These are phyloP conservation scores for Homarus gammarus DNA, from an alignment of 2,888 invertebrate species.

Conservation along the genomic window DNA sequence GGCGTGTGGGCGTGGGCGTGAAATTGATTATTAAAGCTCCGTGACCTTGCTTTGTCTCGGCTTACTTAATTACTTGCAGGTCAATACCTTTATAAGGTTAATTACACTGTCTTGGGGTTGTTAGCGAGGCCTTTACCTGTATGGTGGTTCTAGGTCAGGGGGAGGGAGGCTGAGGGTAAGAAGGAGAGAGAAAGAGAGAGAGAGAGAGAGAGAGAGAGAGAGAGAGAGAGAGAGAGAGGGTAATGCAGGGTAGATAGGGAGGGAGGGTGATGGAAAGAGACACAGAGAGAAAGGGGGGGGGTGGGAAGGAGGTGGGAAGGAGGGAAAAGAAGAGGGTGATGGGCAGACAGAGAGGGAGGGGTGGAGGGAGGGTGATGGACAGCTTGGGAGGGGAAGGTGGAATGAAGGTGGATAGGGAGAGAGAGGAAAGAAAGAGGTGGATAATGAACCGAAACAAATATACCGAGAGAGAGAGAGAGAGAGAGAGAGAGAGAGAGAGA, in stretches of 20 bases:
- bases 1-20: constrained; percentile 27
- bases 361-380: neutral
- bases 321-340: neutral
- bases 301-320: neutral
- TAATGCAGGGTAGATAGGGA: neutral
- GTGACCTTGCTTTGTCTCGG: constrained; percentile 33
- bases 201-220: constrained; percentile 29
- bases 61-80: constrained; percentile 22
- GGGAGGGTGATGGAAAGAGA: neutral
- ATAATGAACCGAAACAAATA: neutral
- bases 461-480: neutral
- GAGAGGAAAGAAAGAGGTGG: neutral
- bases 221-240: neutral
- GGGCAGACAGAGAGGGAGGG: neutral
- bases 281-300: too few relatives aligned
- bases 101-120: constrained; percentile 18
- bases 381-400: neutral
- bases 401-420: neutral
- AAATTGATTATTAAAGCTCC: constrained; percentile 42
- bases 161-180: too few relatives aligned
- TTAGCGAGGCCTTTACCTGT: neutral
- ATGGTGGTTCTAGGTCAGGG: too few relatives aligned
- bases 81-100: constrained; percentile 36
- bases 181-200: constrained; percentile 14
- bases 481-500: neutral